A percentile compares a stretch with the other conserved stretches of the same genome.
Evolutionary conservation across 2,113 vertebrate species (phyloP).

Genomic region (Pachypanchax playfairii): DNA sequence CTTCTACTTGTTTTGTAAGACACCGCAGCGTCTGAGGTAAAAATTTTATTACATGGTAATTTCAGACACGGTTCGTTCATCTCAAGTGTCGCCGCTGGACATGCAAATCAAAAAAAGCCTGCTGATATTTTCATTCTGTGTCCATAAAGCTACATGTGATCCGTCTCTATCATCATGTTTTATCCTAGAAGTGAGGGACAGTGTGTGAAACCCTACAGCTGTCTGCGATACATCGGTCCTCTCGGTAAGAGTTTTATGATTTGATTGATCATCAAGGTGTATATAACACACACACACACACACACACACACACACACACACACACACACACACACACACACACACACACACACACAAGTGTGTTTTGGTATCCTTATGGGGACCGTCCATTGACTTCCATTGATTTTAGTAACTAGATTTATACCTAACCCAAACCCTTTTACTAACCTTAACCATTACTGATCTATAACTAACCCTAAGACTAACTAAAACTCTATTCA

Average conservation of each 20-base stretch:
- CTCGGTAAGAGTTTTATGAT: constrained; percentile 62
- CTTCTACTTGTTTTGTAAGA: constrained; percentile 11
- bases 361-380: too few species aligned
- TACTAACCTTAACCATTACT: too few species aligned
- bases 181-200: constrained; percentile 44
- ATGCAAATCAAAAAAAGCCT: constrained; percentile 56
- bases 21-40: constrained; percentile 53
- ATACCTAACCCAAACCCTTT: too few species aligned
- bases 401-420: too few species aligned
- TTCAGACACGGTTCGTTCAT: constrained; percentile 64
- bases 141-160: constrained; percentile 63
- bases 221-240: constrained; percentile 52
- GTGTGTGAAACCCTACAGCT: constrained; percentile 42
- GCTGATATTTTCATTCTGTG: constrained; percentile 64
- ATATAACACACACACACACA: constrained; percentile 32
- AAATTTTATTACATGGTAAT: constrained; percentile 68
- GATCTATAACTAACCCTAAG: too few species aligned
- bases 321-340: too few species aligned
- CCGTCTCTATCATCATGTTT: constrained; percentile 61
- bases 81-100: constrained; percentile 60
- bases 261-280: constrained; percentile 71
- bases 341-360: too few species aligned
- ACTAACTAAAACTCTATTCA: too few species aligned
- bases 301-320: too few species aligned
- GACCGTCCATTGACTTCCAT: too few species aligned